Percentiles rank a stretch among this genome's conserved stretches.
Evolutionary conservation across 2,888 invertebrate genomes (phyloP).

Genomic region (Sclerodermus sp.): DNA sequence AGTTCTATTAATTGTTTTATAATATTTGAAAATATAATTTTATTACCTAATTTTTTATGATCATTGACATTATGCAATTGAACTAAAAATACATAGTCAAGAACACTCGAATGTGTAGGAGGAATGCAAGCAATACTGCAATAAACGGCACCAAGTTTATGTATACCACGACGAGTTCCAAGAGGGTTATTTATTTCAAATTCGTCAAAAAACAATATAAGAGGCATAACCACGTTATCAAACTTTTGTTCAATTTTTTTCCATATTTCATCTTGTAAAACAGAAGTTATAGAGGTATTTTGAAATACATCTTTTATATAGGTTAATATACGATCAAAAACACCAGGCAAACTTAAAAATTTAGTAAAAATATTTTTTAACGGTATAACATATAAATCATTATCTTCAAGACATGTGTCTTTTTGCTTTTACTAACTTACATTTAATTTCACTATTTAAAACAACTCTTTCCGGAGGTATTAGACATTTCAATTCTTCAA

Average conservation of each 20-base stretch:
- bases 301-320: slow-evolving; percentile 14
- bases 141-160: slow-evolving; percentile 26
- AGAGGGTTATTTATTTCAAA: slow-evolving; percentile 28
- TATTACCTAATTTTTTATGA: slow-evolving; percentile 15
- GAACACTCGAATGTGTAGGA: slow-evolving; percentile 14
- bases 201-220: slow-evolving; percentile 21
- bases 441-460: not conserved
- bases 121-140: slow-evolving; percentile 19
- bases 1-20: slow-evolving; percentile 18
- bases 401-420: not conserved
- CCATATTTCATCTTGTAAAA: slow-evolving; percentile 13
- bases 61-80: slow-evolving; percentile 22
- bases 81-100: slow-evolving; percentile 28
- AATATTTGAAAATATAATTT: slow-evolving; percentile 13
- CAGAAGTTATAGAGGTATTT: slow-evolving; percentile 6
- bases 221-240: slow-evolving; percentile 12
- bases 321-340: slow-evolving; percentile 9
- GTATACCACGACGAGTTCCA: slow-evolving; percentile 16
- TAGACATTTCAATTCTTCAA: slow-evolving; percentile 1
- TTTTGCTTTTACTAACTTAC: not conserved
- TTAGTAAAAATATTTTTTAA: not conserved
- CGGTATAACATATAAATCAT: not conserved
- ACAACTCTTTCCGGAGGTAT: not conserved
- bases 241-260: slow-evolving; percentile 12
- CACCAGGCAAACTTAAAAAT: not conserved